These are phyloP conservation scores for Rhabdophis nuchalis DNA, from an alignment of 2,797 vertebrate genomes.

Conservation along the genomic window DNA sequence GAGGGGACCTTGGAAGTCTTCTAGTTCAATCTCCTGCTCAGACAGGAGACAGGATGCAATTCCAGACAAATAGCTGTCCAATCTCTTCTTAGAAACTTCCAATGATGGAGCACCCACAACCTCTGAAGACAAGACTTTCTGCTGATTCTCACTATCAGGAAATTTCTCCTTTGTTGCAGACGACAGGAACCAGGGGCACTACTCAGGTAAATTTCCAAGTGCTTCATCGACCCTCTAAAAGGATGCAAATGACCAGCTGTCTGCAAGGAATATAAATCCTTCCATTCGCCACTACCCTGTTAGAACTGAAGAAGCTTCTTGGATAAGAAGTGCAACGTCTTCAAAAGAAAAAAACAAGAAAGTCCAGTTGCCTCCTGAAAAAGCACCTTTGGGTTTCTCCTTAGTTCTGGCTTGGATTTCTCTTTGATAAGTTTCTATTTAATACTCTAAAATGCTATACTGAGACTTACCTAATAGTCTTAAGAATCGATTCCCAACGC, in stretches of 20 bases:
- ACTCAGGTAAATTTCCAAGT: too few relatives aligned
- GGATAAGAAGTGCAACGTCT: too few relatives aligned
- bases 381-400: neutral
- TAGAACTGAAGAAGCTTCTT: too few relatives aligned
- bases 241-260: too few relatives aligned
- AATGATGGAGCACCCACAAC: neutral
- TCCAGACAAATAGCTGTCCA: neutral
- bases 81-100: neutral
- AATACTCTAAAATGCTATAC: neutral
- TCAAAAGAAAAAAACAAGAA: too few relatives aligned
- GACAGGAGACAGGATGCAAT: neutral
- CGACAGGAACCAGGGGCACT: too few relatives aligned
- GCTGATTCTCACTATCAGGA: neutral
- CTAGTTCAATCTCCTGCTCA: neutral
- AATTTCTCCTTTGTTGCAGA: neutral
- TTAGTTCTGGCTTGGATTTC: neutral
- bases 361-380: too few relatives aligned
- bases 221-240: too few relatives aligned
- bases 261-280: too few relatives aligned
- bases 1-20: neutral
- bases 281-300: too few relatives aligned
- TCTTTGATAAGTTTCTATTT: neutral
- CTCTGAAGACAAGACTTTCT: neutral
- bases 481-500: neutral
- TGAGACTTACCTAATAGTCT: neutral